Conservation (phyloP, 2,797 vertebrate species). For the Sebastes vulpes region DNA sequence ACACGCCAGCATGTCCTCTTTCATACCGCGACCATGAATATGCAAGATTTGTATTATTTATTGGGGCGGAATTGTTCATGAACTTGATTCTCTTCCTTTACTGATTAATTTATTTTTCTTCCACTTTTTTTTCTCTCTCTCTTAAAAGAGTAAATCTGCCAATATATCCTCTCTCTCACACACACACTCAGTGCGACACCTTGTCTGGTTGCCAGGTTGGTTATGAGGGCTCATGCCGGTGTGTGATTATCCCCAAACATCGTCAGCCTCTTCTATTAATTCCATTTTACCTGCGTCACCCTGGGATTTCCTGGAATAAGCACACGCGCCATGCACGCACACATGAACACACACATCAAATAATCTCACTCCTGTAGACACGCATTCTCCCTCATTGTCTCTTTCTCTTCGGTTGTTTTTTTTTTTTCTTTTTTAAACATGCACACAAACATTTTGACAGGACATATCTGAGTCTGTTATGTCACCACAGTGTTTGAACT, state of each 20-base stretch:
- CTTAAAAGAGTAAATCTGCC: not conserved
- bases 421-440: not conserved
- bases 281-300: constrained; percentile 15
- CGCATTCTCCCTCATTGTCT: not conserved
- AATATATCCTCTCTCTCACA: not conserved
- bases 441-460: constrained; percentile 30
- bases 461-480: constrained; percentile 13
- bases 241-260: constrained; percentile 40
- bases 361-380: constrained; percentile 2
- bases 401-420: not conserved
- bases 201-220: not conserved
- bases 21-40: constrained; percentile 28
- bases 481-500: constrained; percentile 11
- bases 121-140: not conserved
- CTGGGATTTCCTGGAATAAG: constrained; percentile 29
- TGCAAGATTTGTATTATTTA: constrained; percentile 28
- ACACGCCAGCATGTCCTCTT: constrained; percentile 43
- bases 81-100: not conserved
- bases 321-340: not conserved
- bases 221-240: not conserved
- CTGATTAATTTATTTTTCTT: not conserved
- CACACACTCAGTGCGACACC: not conserved
- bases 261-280: not conserved
- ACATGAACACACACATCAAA: not conserved
- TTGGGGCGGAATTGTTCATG: not conserved